These are phyloP conservation scores for Ganaspis brasiliensis DNA, from an alignment of 2,888 invertebrate species.

Conservation along the genomic window DNA sequence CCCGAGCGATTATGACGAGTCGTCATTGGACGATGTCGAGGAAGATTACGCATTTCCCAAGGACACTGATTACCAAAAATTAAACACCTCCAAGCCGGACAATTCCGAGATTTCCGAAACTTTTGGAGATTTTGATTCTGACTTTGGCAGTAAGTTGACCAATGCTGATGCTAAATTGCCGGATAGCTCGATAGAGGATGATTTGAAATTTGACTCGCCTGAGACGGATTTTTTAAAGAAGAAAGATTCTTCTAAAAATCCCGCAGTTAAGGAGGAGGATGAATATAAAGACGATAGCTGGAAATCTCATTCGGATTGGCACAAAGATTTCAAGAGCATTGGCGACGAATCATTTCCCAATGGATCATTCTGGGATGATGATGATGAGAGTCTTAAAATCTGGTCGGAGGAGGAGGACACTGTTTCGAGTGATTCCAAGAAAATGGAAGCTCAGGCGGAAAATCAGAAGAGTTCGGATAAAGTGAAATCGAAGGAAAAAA, in stretches of 20 bases:
- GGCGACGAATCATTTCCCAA: slow-evolving; percentile 86
- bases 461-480: neutral
- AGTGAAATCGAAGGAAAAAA: neutral
- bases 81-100: neutral
- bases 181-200: neutral
- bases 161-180: neutral
- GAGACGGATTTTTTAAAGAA: slow-evolving; percentile 1
- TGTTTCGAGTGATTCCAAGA: neutral
- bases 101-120: neutral
- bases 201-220: neutral
- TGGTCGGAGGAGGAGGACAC: neutral
- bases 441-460: neutral
- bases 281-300: slow-evolving; percentile 80
- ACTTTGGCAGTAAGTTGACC: neutral
- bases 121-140: slow-evolving; percentile 21
- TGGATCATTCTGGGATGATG: slow-evolving; percentile 65
- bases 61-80: neutral
- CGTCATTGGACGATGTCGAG: neutral
- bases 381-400: neutral
- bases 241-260: slow-evolving; percentile 20
- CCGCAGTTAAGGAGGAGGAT: slow-evolving; percentile 41
- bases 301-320: slow-evolving; percentile 57
- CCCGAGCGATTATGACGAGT: neutral
- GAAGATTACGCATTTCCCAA: neutral
- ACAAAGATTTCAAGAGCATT: slow-evolving; percentile 50